These are phyloP conservation scores for Amniataba percoides DNA, from an alignment of 2,797 vertebrate species.

Conservation along the genomic window DNA sequence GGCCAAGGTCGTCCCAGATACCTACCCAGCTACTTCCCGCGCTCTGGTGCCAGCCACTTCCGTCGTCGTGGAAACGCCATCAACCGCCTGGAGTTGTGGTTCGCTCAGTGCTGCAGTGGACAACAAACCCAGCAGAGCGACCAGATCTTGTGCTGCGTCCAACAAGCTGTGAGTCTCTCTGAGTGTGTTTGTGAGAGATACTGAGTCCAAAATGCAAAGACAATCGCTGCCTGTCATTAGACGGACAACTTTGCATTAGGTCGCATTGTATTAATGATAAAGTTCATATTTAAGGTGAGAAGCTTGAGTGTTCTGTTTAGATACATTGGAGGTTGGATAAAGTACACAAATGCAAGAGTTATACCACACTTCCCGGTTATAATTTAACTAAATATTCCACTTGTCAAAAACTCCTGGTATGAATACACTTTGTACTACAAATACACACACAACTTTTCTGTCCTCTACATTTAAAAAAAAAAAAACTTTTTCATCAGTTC, in stretches of 20 bases:
- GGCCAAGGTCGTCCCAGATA: conserved; percentile 71
- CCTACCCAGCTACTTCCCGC: conserved; percentile 58
- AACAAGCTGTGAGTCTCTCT: conserved; percentile 77
- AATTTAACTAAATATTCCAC: neutral
- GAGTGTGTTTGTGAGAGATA: neutral
- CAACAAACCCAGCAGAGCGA: neutral
- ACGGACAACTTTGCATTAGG: neutral
- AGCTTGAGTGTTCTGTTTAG: neutral
- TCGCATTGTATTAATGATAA: neutral
- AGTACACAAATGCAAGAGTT: too few relatives aligned
- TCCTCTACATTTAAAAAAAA: too few relatives aligned
- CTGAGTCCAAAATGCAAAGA: too few relatives aligned
- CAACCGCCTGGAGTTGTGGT: conserved; percentile 79
- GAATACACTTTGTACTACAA: neutral
- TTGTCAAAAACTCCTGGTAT: neutral
- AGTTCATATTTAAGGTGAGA: neutral
- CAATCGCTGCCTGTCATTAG: neutral
- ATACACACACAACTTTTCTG: neutral
- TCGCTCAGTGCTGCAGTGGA: conserved; percentile 70
- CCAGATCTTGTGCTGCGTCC: conserved; percentile 73
- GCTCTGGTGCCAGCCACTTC: conserved; percentile 57
- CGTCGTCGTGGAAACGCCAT: conserved; percentile 69
- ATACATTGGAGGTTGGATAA: neutral
- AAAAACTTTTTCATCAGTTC: too few relatives aligned
- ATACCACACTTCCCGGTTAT: neutral